A percentile compares a stretch with the other conserved stretches of the same genome.
Conservation (phyloP, 1,140 invertebrate species). For the Ditylenchus dipsaci region DNA sequence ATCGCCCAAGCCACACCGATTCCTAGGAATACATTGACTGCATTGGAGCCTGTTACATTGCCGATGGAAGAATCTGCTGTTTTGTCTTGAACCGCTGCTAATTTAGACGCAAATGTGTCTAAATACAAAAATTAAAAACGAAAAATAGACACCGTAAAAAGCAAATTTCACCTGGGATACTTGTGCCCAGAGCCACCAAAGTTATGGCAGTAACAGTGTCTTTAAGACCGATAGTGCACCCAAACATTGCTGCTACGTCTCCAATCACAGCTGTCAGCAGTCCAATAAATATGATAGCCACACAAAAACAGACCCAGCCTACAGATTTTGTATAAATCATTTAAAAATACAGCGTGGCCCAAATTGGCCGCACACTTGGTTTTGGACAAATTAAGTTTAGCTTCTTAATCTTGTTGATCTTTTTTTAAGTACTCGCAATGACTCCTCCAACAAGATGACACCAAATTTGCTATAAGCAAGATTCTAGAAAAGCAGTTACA, state of each 20-base stretch:
- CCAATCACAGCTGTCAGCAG: slow-evolving; percentile 89
- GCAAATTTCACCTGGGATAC: slow-evolving; percentile 40
- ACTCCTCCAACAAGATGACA: background rate
- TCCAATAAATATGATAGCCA: slow-evolving; percentile 85
- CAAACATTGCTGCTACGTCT: slow-evolving; percentile 89
- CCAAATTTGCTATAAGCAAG: background rate
- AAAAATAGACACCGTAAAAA: background rate
- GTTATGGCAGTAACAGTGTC: slow-evolving; percentile 92
- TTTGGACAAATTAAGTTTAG: background rate
- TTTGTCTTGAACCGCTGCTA: slow-evolving; percentile 90
- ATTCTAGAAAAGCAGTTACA: background rate
- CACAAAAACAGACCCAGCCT: slow-evolving; percentile 86
- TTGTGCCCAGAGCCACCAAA: slow-evolving; percentile 64
- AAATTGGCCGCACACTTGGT: background rate
- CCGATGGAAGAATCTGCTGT: slow-evolving; percentile 94
- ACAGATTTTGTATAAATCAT: background rate
- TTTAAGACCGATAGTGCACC: slow-evolving; percentile 86
- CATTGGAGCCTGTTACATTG: slow-evolving; percentile 94
- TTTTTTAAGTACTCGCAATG: background rate
- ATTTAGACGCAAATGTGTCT: slow-evolving; percentile 97
- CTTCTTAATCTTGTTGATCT: background rate
- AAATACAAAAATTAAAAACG: background rate
- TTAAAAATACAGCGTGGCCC: background rate
- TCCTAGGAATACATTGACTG: slow-evolving; percentile 78
- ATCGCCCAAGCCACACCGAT: slow-evolving; percentile 57